Base-by-base conservation (phyloP, 2,797 vertebrate species). In the Acestrorhynchus altus region DNA sequence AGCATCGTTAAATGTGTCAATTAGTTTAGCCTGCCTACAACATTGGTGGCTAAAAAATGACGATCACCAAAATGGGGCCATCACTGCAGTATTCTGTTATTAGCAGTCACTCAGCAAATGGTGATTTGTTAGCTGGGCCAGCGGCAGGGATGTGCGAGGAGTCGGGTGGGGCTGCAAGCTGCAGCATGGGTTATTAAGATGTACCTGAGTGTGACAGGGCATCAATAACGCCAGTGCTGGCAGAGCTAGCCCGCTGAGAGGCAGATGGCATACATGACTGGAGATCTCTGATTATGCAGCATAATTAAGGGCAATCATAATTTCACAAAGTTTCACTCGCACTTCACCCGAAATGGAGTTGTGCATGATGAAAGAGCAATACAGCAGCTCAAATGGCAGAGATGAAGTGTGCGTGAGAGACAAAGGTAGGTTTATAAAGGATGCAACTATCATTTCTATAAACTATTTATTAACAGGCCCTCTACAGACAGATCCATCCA, bases 251-350 rank as follows among this genome's bases (percentile, higher is more conserved):
- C 92, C 89, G 91, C 92, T 91, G 91, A 89, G 90, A 91, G 92
- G 90, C 93, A 93, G 92, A 93, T 93, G 92, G 92, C 89, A 89
- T 87, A 90, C 89, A 92, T 89, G 90, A 91, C 89, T 93, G 88
- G 88, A 91, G 81, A 85, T 83, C 82, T 77, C 75, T 79, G 82
- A 85, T 85, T 76, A 81, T 85, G 74, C 76, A 74, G 78, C 83
- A 80, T 85, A 77, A 86, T 83, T 82, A 85, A 85, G 80, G 78
- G 76, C 78, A 83, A 85, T 85, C 83, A 83, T 77, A 79, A 83
- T 82, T 82, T 77, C 82, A 73, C 80, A 83, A 86, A 83, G 77
- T 85, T 85, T 84, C 78, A 69, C 78, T 79, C 12, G 68, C 52
- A 84, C 59, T 80, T 77, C 65, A 65, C 60, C 64, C 59, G 44